A percentile compares a stretch with the other conserved stretches of the same genome.
Conservation (phyloP, 2,888 invertebrate species). For the Sinotaia quadrata region DNA sequence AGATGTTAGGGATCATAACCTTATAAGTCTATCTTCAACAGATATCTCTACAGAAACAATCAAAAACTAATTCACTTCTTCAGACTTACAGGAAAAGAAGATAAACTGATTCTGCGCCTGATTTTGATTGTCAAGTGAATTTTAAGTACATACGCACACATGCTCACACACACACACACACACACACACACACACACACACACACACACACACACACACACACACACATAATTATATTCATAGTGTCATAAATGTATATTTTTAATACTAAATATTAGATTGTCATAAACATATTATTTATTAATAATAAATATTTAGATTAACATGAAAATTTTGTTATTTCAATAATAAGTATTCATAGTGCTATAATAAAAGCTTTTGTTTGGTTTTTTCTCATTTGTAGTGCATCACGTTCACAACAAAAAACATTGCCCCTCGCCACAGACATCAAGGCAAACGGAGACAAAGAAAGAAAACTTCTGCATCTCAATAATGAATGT, state of each 20-base stretch:
- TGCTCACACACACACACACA: too few species aligned
- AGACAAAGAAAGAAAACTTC: too few species aligned
- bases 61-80: too few species aligned
- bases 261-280: not conserved
- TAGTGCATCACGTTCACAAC: constrained; percentile 38
- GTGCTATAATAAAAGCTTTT: not conserved
- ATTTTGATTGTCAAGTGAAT: too few species aligned
- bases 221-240: not conserved
- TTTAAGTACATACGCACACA: not conserved
- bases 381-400: not conserved
- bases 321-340: not conserved
- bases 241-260: not conserved
- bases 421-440: constrained; percentile 30
- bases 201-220: constrained; percentile 1
- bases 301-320: not conserved
- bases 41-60: too few species aligned
- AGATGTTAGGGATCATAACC: too few species aligned
- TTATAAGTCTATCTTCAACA: too few species aligned
- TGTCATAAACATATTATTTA: not conserved
- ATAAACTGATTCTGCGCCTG: too few species aligned
- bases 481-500: too few species aligned
- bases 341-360: not conserved
- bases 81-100: too few species aligned
- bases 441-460: not conserved
- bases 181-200: constrained; percentile 1